These are phyloP conservation scores for Chelon labrosus DNA, from an alignment of 2,797 vertebrate species.

Conservation along the genomic window DNA sequence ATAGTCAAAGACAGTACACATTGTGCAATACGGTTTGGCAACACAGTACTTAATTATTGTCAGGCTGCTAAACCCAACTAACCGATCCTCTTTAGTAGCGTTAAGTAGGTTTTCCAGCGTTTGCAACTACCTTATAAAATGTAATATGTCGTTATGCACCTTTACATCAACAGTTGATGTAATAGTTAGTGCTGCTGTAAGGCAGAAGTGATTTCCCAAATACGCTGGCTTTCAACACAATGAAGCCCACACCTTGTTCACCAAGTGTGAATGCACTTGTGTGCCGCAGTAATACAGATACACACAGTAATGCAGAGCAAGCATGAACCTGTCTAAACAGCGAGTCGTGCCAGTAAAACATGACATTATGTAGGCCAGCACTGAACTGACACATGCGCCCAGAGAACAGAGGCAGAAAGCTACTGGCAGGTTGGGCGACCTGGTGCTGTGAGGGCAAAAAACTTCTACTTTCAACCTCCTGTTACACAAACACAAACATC, in stretches of 20 bases:
- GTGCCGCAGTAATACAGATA: conserved; percentile 38
- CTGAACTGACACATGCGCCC: conserved; percentile 24
- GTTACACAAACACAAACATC: too few species aligned
- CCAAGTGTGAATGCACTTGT: not conserved
- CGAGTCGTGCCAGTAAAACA: conserved; percentile 28
- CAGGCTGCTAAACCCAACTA: not conserved
- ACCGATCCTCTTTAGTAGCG: too few species aligned
- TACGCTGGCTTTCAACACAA: conserved; percentile 10
- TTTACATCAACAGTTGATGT: not conserved
- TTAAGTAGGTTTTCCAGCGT: conserved; percentile 24
- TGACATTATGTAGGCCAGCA: conserved; percentile 31
- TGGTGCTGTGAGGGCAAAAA: not conserved
- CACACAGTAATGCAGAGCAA: conserved; percentile 51
- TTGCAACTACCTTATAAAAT: conserved; percentile 37
- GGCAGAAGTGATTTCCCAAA: conserved; percentile 1
- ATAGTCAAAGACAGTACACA: not conserved
- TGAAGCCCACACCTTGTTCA: conserved; percentile 1
- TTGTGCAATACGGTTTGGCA: not conserved
- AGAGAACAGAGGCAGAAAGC: conserved; percentile 15
- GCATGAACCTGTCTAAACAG: conserved; percentile 44
- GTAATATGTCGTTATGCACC: conserved; percentile 23
- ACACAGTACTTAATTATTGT: not conserved
- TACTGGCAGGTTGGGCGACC: not conserved
- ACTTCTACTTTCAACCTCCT: not conserved
- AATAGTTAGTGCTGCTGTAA: conserved; percentile 2